phyloP scores from a whole-genome alignment of 2,888 invertebrate genomes.

The Blomia tropicalis region DNA sequence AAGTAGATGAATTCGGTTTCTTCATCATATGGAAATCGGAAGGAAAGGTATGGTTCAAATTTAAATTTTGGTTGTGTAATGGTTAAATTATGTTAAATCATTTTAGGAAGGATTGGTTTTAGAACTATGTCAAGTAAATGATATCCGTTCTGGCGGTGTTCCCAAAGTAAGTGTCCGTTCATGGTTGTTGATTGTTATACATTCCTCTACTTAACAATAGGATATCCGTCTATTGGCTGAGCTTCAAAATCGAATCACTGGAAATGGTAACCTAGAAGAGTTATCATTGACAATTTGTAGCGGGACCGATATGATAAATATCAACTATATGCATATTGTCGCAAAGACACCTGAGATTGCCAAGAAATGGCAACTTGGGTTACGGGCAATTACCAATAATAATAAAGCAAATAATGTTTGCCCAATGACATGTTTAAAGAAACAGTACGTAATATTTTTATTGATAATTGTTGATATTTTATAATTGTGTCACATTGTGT shows the following conservation, averaged over 20 bases:
- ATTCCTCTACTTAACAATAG: constrained; percentile 39
- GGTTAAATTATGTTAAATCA: neutral
- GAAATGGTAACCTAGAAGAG: constrained; percentile 53
- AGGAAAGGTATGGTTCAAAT: constrained; percentile 60
- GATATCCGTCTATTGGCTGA: constrained; percentile 63
- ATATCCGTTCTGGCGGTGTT: constrained; percentile 76
- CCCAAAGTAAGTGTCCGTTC: constrained; percentile 49
- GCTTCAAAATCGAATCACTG: constrained; percentile 61
- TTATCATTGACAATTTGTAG: constrained; percentile 91
- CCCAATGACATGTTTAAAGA: constrained; percentile 82
- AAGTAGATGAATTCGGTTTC: constrained; percentile 92
- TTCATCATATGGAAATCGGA: constrained; percentile 98
- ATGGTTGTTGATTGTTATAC: neutral
- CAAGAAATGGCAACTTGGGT: constrained; percentile 76
- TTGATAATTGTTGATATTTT: neutral
- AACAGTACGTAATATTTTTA: constrained; percentile 64
- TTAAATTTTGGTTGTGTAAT: neutral
- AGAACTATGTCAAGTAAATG: constrained; percentile 94
- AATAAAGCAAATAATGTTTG: constrained; percentile 92
- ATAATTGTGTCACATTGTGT: constrained; percentile 33
- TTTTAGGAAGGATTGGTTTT: constrained; percentile 89
- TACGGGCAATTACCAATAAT: constrained; percentile 81
- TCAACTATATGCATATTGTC: constrained; percentile 90
- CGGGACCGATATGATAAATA: constrained; percentile 95
- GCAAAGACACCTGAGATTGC: constrained; percentile 82